phyloP scores from a whole-genome alignment of 1,140 invertebrate species.

The Penaeus chinensis region DNA sequence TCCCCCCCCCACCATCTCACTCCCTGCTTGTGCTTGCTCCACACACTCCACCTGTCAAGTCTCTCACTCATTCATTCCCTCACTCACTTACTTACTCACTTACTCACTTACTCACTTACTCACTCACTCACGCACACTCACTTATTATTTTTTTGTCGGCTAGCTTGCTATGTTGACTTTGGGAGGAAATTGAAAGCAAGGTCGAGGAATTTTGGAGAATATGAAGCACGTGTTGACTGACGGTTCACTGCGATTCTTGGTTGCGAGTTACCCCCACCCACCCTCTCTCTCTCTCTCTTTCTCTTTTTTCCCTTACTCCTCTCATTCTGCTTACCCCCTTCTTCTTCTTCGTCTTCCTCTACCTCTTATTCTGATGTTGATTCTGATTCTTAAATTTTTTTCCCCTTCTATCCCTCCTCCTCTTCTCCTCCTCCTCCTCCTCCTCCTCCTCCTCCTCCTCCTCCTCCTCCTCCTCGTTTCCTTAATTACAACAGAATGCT shows the following conservation, averaged over 20 bases:
- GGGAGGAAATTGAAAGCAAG: too few species aligned
- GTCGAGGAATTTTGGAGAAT: too few species aligned
- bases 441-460: too few species aligned
- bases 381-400: too few species aligned
- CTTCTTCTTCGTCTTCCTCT: neutral
- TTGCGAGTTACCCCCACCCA: neutral
- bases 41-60: neutral
- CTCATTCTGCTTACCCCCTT: too few species aligned
- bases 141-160: neutral
- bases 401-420: too few species aligned
- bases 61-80: neutral
- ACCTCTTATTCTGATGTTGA: too few species aligned
- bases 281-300: neutral
- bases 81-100: constrained; percentile 2
- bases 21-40: neutral
- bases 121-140: constrained; percentile 13
- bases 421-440: too few species aligned
- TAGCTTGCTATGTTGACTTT: too few species aligned
- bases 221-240: too few species aligned
- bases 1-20: neutral
- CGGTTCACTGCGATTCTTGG: neutral
- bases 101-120: constrained; percentile 11
- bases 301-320: neutral
- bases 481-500: too few species aligned
- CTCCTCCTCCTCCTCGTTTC: too few species aligned